Percentiles rank a stretch among this genome's conserved stretches.
Conservation (phyloP, 2,888 invertebrate genomes). For the Pyrrhosoma nymphula region DNA sequence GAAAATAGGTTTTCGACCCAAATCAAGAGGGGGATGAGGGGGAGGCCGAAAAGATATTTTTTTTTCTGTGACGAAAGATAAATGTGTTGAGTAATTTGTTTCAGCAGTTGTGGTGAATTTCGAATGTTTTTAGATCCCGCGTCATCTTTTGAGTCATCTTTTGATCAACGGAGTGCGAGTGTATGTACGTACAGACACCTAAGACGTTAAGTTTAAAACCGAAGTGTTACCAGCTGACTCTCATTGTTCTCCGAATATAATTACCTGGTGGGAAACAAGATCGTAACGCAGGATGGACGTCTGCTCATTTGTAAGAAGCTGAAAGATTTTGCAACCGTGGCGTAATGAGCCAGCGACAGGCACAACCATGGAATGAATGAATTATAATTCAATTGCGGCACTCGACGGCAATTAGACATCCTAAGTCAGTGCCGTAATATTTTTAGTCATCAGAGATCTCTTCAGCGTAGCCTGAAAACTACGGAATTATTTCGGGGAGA, state of each 20-base stretch:
- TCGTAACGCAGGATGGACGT: too few species aligned
- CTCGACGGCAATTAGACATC: not conserved
- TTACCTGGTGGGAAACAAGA: too few species aligned
- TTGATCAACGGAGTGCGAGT: not conserved
- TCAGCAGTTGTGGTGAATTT: not conserved
- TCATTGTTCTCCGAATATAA: not conserved
- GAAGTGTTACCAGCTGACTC: not conserved
- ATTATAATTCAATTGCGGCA: not conserved
- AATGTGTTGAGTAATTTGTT: not conserved
- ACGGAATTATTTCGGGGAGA: too few species aligned
- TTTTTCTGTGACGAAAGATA: not conserved
- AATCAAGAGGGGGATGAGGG: not conserved
- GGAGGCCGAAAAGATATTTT: not conserved
- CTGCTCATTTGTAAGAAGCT: too few species aligned
- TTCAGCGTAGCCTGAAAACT: too few species aligned
- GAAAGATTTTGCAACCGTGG: too few species aligned
- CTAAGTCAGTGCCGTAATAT: too few species aligned
- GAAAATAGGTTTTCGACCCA: constrained; percentile 43
- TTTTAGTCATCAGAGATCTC: too few species aligned
- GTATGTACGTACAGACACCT: not conserved
- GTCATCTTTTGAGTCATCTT: not conserved
- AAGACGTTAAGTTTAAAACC: not conserved
- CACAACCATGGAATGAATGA: too few species aligned
- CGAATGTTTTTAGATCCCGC: not conserved
- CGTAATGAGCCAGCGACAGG: too few species aligned